phyloP scores from a whole-genome alignment of 2,888 invertebrate genomes.

The Drosophila macrospina region DNA sequence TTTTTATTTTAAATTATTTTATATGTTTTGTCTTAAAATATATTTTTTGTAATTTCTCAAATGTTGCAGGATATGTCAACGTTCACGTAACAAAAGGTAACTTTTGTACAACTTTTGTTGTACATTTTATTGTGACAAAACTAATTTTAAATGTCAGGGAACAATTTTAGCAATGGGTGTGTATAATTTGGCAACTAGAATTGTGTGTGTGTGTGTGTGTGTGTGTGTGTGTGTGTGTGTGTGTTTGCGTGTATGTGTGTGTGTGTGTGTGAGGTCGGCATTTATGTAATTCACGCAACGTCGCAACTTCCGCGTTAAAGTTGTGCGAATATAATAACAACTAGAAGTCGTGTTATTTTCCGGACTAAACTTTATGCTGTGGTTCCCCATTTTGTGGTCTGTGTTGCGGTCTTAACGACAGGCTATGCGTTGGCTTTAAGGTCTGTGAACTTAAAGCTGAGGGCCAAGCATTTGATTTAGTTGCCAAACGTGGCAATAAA shows the following conservation, averaged over 20 bases:
- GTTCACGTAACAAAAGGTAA: background rate
- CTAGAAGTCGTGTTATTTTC: conserved; percentile 53
- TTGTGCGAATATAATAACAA: conserved; percentile 60
- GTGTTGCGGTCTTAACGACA: conserved; percentile 26
- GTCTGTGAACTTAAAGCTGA: conserved; percentile 17
- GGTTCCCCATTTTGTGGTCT: conserved; percentile 47
- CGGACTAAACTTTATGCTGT: conserved; percentile 42
- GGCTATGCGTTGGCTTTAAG: conserved; percentile 20
- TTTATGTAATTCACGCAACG: conserved; percentile 51
- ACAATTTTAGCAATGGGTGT: conserved; percentile 23
- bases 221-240: conserved; percentile 19
- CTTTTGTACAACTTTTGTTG: background rate
- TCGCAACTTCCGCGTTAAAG: conserved; percentile 42
- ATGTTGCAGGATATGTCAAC: conserved; percentile 3
- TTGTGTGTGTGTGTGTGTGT: conserved; percentile 16
- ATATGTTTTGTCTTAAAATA: background rate
- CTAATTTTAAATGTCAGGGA: conserved; percentile 48
- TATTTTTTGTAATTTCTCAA: background rate
- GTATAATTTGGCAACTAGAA: conserved; percentile 25
- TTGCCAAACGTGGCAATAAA: conserved; percentile 36
- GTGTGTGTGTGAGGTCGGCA: conserved; percentile 4
- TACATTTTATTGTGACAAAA: conserved; percentile 23
- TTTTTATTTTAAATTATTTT: background rate
- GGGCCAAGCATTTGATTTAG: conserved; percentile 24
- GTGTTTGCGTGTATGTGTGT: conserved; percentile 14